Base-by-base conservation (phyloP, 2,888 invertebrate species). In the Pristionchus entomophagus region DNA sequence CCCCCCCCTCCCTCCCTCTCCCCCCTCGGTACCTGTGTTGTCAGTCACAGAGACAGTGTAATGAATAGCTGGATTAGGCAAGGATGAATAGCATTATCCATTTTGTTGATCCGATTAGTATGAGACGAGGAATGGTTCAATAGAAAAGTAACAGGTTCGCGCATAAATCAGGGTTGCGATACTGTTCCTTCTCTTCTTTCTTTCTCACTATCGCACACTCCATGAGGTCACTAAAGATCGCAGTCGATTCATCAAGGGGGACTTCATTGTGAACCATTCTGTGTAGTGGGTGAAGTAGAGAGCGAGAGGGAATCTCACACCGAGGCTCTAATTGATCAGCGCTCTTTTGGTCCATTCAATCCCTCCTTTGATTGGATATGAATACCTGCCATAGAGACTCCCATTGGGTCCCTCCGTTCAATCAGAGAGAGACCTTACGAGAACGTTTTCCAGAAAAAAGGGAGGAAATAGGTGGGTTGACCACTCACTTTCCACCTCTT, bases 71-170 rank as follows among this genome's bases (percentile, higher is more conserved):
- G 73, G 73, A 73, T 73, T 73, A 73, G 73, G 41, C 19, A 8
- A 38, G 69, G 56, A 1, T 41, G 41, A 73, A 73, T 73, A 41
- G 73, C 17, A 73, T 73, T 73, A 41, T 73, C 41, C 41, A 73
- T 5, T 73, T 73, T 4, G 73, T 22, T 73, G 19, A 73, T 73
- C 73, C 73, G 38, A 73, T 73, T 73, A 73, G 73, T n/a, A 41
- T n/a, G n/a, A 26, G 41, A 14, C 38, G 22, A 12, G 12, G n/a
- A 35, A 73, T 45, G 45, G n/a, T n/a, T n/a, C n/a, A n/a, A n/a
- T n/a, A n/a, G n/a, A n/a, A n/a, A n/a, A n/a, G n/a, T n/a, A 41
- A 73, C 41, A 73, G 73, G 26, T 73, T 73, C 73, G 73, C 73
- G 73, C 73, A 41, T 73, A 45, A 73, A 73, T 73, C 73, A 73